Conservation (phyloP, 2,797 vertebrate genomes). For the Coluber constrictor region DNA sequence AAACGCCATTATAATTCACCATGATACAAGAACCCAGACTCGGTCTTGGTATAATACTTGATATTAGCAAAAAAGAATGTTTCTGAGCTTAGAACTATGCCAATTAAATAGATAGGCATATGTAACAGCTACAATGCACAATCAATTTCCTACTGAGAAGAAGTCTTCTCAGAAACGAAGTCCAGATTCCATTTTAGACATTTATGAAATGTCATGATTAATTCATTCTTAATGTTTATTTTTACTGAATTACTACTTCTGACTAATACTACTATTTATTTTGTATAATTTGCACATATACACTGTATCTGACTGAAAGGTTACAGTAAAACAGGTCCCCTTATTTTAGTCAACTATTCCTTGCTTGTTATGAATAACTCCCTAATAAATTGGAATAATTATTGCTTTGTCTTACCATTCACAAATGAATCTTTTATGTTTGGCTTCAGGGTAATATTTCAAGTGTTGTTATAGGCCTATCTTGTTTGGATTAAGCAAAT, state of each 20-base stretch:
- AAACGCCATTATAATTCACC: neutral
- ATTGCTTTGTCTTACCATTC: neutral
- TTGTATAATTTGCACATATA: neutral
- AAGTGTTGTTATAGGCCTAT: neutral
- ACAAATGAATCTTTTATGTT: neutral
- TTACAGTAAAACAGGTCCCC: neutral
- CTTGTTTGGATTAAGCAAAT: neutral
- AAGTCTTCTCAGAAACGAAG: neutral
- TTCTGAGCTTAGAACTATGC: neutral
- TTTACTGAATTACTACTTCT: neutral
- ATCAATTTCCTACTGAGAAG: neutral
- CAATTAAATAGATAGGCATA: neutral
- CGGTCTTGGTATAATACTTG: neutral
- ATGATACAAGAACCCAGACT: neutral
- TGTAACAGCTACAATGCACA: neutral
- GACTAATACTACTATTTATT: neutral
- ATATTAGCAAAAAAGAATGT: neutral
- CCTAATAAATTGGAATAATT: neutral
- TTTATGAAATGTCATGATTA: neutral
- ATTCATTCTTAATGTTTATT: neutral
- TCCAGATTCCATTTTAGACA: neutral
- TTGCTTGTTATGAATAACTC: neutral
- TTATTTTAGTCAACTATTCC: neutral
- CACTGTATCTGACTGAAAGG: neutral
- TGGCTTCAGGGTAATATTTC: neutral